Base-by-base conservation (phyloP, 1,140 invertebrate genomes). In the Bombus waltoni region DNA sequence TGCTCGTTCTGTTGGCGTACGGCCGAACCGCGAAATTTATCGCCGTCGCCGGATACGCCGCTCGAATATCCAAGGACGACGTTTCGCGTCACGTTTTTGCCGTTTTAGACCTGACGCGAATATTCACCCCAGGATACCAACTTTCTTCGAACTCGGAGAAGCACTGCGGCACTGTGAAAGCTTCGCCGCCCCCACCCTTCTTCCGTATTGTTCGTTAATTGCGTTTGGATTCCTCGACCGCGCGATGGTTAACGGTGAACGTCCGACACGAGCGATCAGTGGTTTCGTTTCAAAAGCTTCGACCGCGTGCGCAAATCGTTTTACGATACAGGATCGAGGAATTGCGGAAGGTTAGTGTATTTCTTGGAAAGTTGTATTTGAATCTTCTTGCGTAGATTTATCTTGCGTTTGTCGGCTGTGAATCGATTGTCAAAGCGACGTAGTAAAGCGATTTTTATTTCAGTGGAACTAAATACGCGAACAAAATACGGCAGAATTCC, bases 141-240 rank as follows among this genome's bases (percentile, higher is more conserved):
- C 53, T 80, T 85, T 65, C 83, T 80, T 85, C 59, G 76, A 28
- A 72, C 28, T 10, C 22, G 38, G 38, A 44, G 28, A 66, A 68
- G 18, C 4, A 15, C 42, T 1, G 18, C 5, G 5, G 18, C 25
- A 9, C 32, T 44, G 47, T 73, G 47, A 77, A 88, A 78, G 75
- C 65, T 65, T 32, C 65, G 44, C 65, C 78, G 74, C 35, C 11
- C 25, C 81, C 72, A 71, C 57, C 66, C 47, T 57, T 47, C 74
- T 62, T 44, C 65, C 79, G 73, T 84, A 89, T 89, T 81, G 79
- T 81, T 86, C 87, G 70, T 73, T 81, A 85, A 88, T 89, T 79
- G 79, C 83, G 38, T 47, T 42, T n/a, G 73, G 42, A 86, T 70
- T 18, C 62, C 25, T 85, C 62, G 77, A 38, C 35, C 73, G 57